These are phyloP conservation scores for Hartigia nigra DNA, from an alignment of 2,888 invertebrate species.

Conservation along the genomic window DNA sequence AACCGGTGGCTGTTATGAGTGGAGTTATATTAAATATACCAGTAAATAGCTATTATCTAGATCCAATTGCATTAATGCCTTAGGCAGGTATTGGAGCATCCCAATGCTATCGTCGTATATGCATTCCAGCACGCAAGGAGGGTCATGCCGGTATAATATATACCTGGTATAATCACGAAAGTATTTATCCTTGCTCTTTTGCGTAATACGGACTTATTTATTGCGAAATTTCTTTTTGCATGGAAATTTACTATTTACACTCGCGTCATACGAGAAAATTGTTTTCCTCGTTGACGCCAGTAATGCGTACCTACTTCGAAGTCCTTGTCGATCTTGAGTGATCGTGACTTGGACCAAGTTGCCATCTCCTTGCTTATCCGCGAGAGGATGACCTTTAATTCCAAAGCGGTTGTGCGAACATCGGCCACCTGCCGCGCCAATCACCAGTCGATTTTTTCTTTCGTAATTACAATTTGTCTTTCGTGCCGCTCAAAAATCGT, in stretches of 20 bases:
- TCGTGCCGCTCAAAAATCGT: background rate
- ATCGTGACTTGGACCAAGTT: background rate
- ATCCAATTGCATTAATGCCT: slow-evolving; percentile 43
- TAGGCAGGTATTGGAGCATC: background rate
- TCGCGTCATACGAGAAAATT: background rate
- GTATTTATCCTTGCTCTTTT: background rate
- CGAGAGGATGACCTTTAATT: background rate
- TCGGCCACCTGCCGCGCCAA: slow-evolving; percentile 7
- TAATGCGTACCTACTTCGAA: background rate
- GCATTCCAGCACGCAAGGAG: slow-evolving; percentile 39
- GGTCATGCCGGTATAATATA: background rate
- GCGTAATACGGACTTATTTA: background rate
- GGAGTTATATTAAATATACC: slow-evolving; percentile 32
- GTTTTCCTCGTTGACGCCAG: background rate
- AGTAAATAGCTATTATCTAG: slow-evolving; percentile 42
- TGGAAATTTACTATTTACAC: background rate
- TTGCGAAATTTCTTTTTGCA: background rate
- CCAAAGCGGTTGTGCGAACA: background rate
- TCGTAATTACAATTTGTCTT: slow-evolving; percentile 9
- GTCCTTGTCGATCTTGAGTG: background rate
- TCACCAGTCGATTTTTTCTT: slow-evolving; percentile 6
- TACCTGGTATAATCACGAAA: background rate
- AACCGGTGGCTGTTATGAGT: slow-evolving; percentile 21
- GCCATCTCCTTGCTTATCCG: background rate
- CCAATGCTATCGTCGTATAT: slow-evolving; percentile 4